Conservation (phyloP, 1,140 invertebrate species). For the Sitodiplosis mosellana region DNA sequence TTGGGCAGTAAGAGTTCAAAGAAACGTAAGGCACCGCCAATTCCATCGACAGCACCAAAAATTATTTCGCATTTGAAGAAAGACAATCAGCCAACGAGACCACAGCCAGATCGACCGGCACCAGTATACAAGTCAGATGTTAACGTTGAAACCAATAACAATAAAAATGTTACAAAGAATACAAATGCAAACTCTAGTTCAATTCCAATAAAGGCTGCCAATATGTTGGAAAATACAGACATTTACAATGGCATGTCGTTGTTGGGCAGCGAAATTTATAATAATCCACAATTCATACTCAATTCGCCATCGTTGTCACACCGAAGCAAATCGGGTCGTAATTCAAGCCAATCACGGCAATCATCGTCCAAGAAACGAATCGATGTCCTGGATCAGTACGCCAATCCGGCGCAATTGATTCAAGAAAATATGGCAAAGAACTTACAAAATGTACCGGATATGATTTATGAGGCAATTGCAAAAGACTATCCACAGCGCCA, state of each 20-base stretch:
- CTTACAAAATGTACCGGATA: conserved; percentile 33
- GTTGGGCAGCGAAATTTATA: conserved; percentile 18
- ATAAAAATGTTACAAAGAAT: not conserved
- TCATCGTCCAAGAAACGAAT: conserved; percentile 13
- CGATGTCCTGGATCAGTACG: conserved; percentile 20
- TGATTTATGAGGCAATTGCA: conserved; percentile 40
- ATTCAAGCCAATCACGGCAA: conserved; percentile 11
- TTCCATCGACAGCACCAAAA: conserved; percentile 7
- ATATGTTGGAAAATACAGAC: not conserved
- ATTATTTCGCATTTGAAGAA: conserved; percentile 8
- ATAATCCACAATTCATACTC: conserved; percentile 23
- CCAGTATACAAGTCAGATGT: not conserved
- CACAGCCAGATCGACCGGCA: not conserved
- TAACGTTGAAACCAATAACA: not conserved
- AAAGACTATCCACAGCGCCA: conserved; percentile 16
- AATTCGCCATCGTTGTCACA: conserved; percentile 17
- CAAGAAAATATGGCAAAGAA: conserved; percentile 24
- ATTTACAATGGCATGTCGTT: not conserved
- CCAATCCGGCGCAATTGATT: conserved; percentile 15
- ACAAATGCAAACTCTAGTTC: not conserved
- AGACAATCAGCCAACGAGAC: not conserved
- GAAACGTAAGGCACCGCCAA: conserved; percentile 8
- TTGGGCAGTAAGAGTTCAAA: not conserved
- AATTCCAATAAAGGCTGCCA: too few relatives aligned
- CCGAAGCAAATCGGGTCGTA: conserved; percentile 12